phyloP scores from a whole-genome alignment of 2,888 invertebrate genomes.

The Pediacus dermestoides region DNA sequence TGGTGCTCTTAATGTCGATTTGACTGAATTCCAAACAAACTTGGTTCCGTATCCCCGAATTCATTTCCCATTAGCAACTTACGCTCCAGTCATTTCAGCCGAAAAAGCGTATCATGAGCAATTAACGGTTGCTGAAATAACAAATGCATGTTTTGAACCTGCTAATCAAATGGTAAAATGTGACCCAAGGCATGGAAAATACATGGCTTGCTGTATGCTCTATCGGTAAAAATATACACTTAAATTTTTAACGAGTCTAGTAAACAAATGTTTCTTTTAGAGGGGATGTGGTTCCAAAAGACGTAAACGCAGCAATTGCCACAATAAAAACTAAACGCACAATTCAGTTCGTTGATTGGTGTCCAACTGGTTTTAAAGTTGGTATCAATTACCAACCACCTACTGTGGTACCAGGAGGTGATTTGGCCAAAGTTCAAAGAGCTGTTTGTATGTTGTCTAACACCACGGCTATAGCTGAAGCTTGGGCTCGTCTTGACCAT shows the following conservation, averaged over 20 bases:
- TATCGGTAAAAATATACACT: conserved; percentile 56
- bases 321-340: conserved; percentile 92
- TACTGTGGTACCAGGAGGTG: conserved; percentile 84
- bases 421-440: conserved; percentile 87
- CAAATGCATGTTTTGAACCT: conserved; percentile 93
- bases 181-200: conserved; percentile 85
- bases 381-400: conserved; percentile 82
- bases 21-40: conserved; percentile 92
- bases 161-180: conserved; percentile 93
- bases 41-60: conserved; percentile 93
- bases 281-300: conserved; percentile 55
- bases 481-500: conserved; percentile 91
- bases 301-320: conserved; percentile 89
- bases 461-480: conserved; percentile 94
- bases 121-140: conserved; percentile 86
- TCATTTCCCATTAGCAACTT: conserved; percentile 89
- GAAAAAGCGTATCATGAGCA: conserved; percentile 94
- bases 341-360: conserved; percentile 69
- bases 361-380: conserved; percentile 52
- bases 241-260: no score
- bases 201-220: conserved; percentile 93
- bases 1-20: conserved; percentile 88
- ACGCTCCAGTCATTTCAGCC: conserved; percentile 88
- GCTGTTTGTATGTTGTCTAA: conserved; percentile 97
- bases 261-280: conserved; percentile 18